These are phyloP conservation scores for Asbolus verrucosus DNA, from an alignment of 1,140 invertebrate species.

Conservation along the genomic window DNA sequence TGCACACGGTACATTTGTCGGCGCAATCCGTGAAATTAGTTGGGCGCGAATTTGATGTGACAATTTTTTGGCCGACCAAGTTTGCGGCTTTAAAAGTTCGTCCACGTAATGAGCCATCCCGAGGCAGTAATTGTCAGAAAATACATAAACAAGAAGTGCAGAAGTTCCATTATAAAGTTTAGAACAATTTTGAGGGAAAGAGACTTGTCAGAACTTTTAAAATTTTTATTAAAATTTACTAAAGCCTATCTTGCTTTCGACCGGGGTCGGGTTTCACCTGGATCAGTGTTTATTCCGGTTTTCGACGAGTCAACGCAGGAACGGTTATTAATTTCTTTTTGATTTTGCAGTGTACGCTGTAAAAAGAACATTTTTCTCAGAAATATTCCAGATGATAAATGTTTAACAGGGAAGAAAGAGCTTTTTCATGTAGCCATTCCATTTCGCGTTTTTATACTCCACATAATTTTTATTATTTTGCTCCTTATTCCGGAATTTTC, in stretches of 20 bases:
- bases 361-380: slow-evolving; percentile 4
- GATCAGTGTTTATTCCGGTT: no score
- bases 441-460: slow-evolving; percentile 37
- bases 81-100: slow-evolving; percentile 27
- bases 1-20: slow-evolving; percentile 22
- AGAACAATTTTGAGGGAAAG: slow-evolving; percentile 45
- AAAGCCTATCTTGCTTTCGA: slow-evolving; percentile 42
- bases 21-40: slow-evolving; percentile 22
- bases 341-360: slow-evolving; percentile 8
- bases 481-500: slow-evolving; percentile 42
- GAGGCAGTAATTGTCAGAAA: slow-evolving; percentile 49
- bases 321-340: slow-evolving; percentile 16
- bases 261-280: slow-evolving; percentile 9
- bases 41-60: slow-evolving; percentile 22
- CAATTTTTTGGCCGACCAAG: slow-evolving; percentile 35
- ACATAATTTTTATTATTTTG: slow-evolving; percentile 49
- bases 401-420: slow-evolving; percentile 45
- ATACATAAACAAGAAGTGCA: slow-evolving; percentile 49
- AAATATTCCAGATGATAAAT: slow-evolving; percentile 45
- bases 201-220: slow-evolving; percentile 43
- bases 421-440: slow-evolving; percentile 43
- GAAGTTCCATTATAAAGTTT: slow-evolving; percentile 50
- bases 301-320: neutral
- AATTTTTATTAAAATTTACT: slow-evolving; percentile 48
- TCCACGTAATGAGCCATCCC: slow-evolving; percentile 48